phyloP scores from a whole-genome alignment of 2,113 vertebrate species.

The Melanerpes aurifrons region DNA sequence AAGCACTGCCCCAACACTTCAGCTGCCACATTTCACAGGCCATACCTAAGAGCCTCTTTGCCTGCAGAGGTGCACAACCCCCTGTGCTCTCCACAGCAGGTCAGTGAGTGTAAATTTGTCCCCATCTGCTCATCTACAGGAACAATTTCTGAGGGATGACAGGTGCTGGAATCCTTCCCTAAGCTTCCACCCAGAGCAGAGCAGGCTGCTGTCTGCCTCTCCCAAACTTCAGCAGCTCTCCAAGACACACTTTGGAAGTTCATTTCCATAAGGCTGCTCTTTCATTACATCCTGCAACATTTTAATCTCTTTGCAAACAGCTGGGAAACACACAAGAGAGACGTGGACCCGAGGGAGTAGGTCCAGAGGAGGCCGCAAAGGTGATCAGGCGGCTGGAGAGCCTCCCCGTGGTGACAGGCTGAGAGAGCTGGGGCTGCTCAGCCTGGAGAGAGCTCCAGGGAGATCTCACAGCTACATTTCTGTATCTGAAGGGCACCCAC shows the following conservation, averaged over 20 bases:
- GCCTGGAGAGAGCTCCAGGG: too few species aligned
- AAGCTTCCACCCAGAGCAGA: neutral
- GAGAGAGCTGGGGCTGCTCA: too few species aligned
- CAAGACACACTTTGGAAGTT: neutral
- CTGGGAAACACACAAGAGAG: neutral
- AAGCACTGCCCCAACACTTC: neutral
- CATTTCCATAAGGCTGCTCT: neutral
- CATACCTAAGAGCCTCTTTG: fast-evolving
- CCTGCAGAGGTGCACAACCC: neutral
- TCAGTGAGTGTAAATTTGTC: neutral
- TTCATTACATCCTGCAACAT: neutral
- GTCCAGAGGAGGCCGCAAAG: too few species aligned
- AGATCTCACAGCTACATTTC: too few species aligned
- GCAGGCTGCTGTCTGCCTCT: neutral
- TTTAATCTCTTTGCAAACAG: neutral
- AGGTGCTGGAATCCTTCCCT: neutral
- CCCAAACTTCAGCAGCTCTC: neutral
- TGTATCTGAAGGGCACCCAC: too few species aligned
- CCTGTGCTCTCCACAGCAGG: fast-evolving
- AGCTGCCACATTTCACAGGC: neutral
- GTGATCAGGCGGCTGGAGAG: too few species aligned
- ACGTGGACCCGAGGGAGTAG: too few species aligned
- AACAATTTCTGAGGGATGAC: neutral
- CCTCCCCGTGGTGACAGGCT: too few species aligned
- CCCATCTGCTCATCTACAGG: neutral